Evolutionary conservation across 1,140 invertebrate genomes (phyloP).

Genomic region (Coptotermes formosanus): DNA sequence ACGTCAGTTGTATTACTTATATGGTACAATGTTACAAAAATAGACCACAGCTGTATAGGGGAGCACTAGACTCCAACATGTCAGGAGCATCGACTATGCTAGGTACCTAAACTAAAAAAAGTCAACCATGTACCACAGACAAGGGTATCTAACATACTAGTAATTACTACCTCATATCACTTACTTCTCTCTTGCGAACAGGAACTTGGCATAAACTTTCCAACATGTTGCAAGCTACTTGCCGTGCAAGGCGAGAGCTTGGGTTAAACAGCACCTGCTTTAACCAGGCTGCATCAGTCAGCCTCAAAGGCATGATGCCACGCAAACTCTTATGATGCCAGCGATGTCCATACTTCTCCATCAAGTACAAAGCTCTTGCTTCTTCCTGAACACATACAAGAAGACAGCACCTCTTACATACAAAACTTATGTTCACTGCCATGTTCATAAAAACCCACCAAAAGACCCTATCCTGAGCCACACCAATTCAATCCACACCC

Average conservation of each 20-base stretch:
- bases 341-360: conserved; percentile 72
- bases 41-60: too few relatives aligned
- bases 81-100: too few relatives aligned
- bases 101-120: too few relatives aligned
- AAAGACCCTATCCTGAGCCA: neutral
- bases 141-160: too few relatives aligned
- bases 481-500: too few relatives aligned
- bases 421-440: too few relatives aligned
- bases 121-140: too few relatives aligned
- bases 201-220: conserved; percentile 76
- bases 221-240: conserved; percentile 86
- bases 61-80: too few relatives aligned
- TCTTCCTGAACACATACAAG: conserved; percentile 42
- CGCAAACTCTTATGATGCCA: conserved; percentile 52
- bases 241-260: conserved; percentile 81
- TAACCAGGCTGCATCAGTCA: conserved; percentile 75
- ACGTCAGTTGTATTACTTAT: too few relatives aligned
- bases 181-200: conserved; percentile 65
- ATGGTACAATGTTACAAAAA: too few relatives aligned
- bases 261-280: conserved; percentile 87
- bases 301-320: conserved; percentile 50
- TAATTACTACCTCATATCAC: conserved; percentile 3
- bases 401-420: too few relatives aligned
- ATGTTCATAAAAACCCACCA: too few relatives aligned
- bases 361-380: conserved; percentile 60